Base-by-base conservation (phyloP, 2,113 vertebrate species). In the Mystacornis crossleyi region DNA sequence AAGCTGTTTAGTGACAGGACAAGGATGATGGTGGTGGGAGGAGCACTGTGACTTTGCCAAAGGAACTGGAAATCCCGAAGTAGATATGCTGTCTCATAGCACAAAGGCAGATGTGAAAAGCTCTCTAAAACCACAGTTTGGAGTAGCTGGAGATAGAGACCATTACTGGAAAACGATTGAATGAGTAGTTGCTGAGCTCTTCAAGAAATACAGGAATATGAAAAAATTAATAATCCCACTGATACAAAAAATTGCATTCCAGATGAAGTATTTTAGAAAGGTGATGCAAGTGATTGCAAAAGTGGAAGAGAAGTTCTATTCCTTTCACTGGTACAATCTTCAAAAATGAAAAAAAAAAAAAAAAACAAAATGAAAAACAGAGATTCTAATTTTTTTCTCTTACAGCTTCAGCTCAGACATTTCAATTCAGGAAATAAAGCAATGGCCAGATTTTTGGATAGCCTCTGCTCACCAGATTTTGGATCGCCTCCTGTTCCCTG, bases 381-480 rank as follows among this genome's bases (percentile, higher is more conserved):
- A 57, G 24, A 50, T 74, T 88, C 26, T 25, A 1, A 1, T 33
- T 70, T 74, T 38, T 83, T 87, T 50, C 13, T 66, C 8, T 64
- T 71, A 36, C 4, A 48, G 7, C 17, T 95, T 93, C 66, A 89
- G 10, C 15, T 79, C 24, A 48, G 18, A 60, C 29, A 31, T 84
- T 91, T 97, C 48, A 84, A 9, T 81, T 60, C 36, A 48, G 57
- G 71, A 88, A 7, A 15, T 67, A 80, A 95, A 75, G 18, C 26
- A 94, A 66, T 26, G 29, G 18, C 15, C 61, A 57, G 14, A 36
- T 64, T 85, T 78, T 92, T 90, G 10, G 42, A 48, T 62, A 72
- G 60, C 19, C 25, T 81, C 25, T 64, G 23, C 50, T 64, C 1
- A 55, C 40, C 29, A 64, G 23, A 47, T 84, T 84, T 74, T 65